phyloP scores from a whole-genome alignment of 2,797 vertebrate genomes.

The Perodicticus potto region DNA sequence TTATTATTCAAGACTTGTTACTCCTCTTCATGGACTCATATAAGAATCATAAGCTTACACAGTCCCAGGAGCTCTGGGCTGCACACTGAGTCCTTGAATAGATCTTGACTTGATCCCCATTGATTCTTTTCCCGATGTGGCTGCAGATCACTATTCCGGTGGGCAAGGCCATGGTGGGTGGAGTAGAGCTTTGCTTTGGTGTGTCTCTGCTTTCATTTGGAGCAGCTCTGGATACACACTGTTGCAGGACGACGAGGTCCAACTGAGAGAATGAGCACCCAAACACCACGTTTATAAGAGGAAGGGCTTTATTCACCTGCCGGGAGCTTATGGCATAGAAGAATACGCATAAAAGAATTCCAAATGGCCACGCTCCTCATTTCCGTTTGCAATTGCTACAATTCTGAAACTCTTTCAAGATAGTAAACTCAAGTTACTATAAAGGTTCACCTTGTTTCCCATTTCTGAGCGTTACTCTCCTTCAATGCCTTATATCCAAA shows the following conservation, averaged over 20 bases:
- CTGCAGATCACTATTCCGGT: neutral
- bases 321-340: no score
- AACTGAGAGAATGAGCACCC: no score
- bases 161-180: neutral
- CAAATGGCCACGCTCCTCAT: no score
- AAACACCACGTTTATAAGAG: no score
- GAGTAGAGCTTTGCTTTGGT: neutral
- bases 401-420: neutral
- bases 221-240: neutral
- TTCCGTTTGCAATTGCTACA: neutral
- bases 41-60: neutral
- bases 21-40: neutral
- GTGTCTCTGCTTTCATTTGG: neutral
- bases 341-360: no score
- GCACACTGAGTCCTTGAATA: neutral
- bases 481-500: neutral
- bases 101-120: neutral
- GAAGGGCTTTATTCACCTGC: no score
- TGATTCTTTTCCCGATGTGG: neutral
- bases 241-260: no score
- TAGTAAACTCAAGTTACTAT: neutral
- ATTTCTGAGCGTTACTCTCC: neutral
- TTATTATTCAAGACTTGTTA: neutral
- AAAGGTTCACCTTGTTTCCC: neutral
- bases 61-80: neutral